Evolutionary conservation across 2,113 vertebrate species (phyloP).

Genomic region (Cyphomyrus plagiostoma): DNA sequence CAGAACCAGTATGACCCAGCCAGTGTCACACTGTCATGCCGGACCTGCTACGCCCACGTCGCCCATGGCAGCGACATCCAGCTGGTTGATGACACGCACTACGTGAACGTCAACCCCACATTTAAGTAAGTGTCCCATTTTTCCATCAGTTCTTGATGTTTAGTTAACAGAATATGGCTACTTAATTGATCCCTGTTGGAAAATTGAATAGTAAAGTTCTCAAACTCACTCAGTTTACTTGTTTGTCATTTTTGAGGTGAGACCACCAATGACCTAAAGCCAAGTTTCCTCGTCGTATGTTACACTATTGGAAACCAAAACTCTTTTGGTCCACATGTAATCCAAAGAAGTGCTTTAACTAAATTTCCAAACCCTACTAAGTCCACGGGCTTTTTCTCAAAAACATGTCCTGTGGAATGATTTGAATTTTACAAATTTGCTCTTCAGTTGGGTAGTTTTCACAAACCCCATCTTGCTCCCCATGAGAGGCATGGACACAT

Average conservation of each 20-base stretch:
- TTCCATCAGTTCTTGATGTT: neutral
- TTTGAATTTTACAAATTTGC: neutral
- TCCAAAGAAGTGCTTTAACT: neutral
- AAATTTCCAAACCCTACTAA: neutral
- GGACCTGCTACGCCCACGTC: slow-evolving; percentile 60
- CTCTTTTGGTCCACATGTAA: neutral
- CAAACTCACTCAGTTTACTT: neutral
- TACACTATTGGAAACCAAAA: neutral
- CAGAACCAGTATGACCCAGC: slow-evolving; percentile 38
- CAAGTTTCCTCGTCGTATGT: neutral
- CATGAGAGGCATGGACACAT: neutral
- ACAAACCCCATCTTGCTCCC: neutral
- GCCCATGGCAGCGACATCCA: slow-evolving; percentile 70
- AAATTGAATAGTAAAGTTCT: neutral
- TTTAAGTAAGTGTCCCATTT: slow-evolving; percentile 67
- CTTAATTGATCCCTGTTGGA: neutral
- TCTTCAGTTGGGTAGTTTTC: neutral
- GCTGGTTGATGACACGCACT: slow-evolving; percentile 67
- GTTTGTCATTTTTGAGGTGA: neutral
- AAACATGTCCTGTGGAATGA: neutral
- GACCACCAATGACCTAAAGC: neutral
- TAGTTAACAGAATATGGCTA: neutral
- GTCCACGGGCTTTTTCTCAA: neutral
- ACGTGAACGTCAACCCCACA: slow-evolving; percentile 70
- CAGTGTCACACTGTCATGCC: slow-evolving; percentile 59